Percentiles rank a stretch among this genome's conserved stretches.
These are phyloP conservation scores for Chrysolina haemoptera DNA, from an alignment of 2,888 invertebrate genomes.

Conservation along the genomic window DNA sequence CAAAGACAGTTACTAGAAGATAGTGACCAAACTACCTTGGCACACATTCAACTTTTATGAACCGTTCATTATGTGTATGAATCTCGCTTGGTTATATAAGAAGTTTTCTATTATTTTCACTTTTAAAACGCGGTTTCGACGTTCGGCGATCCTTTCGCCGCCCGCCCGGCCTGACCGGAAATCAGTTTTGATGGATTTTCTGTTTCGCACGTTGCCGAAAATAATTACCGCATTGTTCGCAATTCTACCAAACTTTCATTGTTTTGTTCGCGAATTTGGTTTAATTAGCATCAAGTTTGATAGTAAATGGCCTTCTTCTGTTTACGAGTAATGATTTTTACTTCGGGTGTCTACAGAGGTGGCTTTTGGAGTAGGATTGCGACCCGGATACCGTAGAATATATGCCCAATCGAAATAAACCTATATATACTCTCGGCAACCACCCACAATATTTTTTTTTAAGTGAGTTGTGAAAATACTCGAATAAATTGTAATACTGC, in stretches of 20 bases:
- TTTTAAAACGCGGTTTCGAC: slow-evolving; percentile 65
- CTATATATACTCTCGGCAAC: too few relatives aligned
- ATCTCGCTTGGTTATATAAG: slow-evolving; percentile 68
- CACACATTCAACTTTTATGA: slow-evolving; percentile 65
- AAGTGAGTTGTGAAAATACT: too few relatives aligned
- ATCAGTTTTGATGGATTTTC: slow-evolving; percentile 16
- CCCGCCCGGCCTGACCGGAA: slow-evolving; percentile 25
- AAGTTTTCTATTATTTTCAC: slow-evolving; percentile 70
- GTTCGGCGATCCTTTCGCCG: slow-evolving; percentile 40
- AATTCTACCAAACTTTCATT: slow-evolving; percentile 15
- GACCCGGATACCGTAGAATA: too few relatives aligned
- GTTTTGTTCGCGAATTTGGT: slow-evolving; percentile 20
- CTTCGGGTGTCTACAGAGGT: slow-evolving; percentile 19
- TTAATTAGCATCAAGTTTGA: slow-evolving; percentile 21
- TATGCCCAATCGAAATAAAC: too few relatives aligned
- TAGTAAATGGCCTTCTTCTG: not conserved
- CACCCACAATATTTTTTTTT: too few relatives aligned
- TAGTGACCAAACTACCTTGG: slow-evolving; percentile 66
- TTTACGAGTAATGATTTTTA: slow-evolving; percentile 14
- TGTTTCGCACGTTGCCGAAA: slow-evolving; percentile 23
- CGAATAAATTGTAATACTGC: too few relatives aligned
- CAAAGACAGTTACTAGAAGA: slow-evolving; percentile 46
- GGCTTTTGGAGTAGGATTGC: not conserved
- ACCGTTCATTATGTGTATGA: slow-evolving; percentile 65
- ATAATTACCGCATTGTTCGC: slow-evolving; percentile 23